phyloP scores from a whole-genome alignment of 2,797 vertebrate genomes.

The Syngnathus rostellatus region DNA sequence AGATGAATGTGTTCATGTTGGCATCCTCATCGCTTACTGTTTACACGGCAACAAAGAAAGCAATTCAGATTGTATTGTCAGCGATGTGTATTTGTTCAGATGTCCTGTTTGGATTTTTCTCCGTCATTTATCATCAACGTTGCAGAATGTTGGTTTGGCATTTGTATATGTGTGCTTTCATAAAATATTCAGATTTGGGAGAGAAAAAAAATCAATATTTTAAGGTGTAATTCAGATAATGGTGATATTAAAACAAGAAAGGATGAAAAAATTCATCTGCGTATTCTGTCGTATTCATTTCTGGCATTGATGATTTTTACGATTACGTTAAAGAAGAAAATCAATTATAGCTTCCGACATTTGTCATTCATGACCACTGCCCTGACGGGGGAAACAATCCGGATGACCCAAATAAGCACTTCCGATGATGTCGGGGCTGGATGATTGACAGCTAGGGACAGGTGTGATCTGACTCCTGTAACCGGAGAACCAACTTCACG shows the following conservation, averaged over 20 bases:
- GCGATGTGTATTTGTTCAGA: slow-evolving; percentile 38
- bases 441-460: slow-evolving; percentile 39
- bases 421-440: slow-evolving; percentile 32
- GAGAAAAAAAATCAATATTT: slow-evolving; percentile 35
- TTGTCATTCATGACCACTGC: not conserved
- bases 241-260: slow-evolving; percentile 56
- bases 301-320: not conserved
- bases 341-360: not conserved
- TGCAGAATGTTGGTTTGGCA: slow-evolving; percentile 62
- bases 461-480: slow-evolving; percentile 43
- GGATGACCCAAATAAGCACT: slow-evolving; percentile 29
- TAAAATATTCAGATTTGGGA: slow-evolving; percentile 47
- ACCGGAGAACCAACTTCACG: slow-evolving; percentile 43
- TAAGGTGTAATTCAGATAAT: slow-evolving; percentile 52
- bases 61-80: slow-evolving; percentile 40
- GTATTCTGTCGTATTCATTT: not conserved
- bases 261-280: slow-evolving; percentile 21
- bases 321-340: no score
- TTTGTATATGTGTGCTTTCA: slow-evolving; percentile 63
- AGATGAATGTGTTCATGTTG: slow-evolving; percentile 67
- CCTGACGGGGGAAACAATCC: slow-evolving; percentile 20
- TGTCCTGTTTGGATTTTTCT: slow-evolving; percentile 41
- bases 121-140: slow-evolving; percentile 43
- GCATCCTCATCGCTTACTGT: slow-evolving; percentile 24
- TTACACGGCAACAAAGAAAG: slow-evolving; percentile 35